phyloP scores from a whole-genome alignment of 2,888 invertebrate genomes.

The Drosophila macrospina region DNA sequence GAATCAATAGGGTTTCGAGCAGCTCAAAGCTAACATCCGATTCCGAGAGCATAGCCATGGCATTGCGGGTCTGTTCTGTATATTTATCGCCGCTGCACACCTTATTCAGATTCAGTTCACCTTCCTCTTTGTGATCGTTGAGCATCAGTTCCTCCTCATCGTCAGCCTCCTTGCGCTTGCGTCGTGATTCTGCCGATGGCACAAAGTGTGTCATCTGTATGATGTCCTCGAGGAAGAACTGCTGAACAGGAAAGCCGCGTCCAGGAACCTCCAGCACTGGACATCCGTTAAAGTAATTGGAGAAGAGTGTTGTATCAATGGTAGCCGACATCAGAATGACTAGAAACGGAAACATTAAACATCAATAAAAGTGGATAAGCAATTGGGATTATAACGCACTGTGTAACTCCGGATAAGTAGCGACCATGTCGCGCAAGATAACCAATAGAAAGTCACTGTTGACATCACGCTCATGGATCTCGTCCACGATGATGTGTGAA shows the following conservation, averaged over 20 bases:
- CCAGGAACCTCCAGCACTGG: conserved; percentile 95
- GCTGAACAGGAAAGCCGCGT: conserved; percentile 93
- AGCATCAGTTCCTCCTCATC: conserved; percentile 88
- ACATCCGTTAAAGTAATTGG: conserved; percentile 95
- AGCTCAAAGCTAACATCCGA: conserved; percentile 96
- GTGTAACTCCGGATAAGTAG: conserved; percentile 94
- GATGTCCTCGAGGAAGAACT: conserved; percentile 97
- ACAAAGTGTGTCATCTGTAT: conserved; percentile 94
- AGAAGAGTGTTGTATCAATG: conserved; percentile 96
- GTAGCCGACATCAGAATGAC: conserved; percentile 99
- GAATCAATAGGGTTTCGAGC: conserved; percentile 91
- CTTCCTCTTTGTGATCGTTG: conserved; percentile 88
- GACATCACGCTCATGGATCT: conserved; percentile 96
- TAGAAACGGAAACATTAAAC: conserved; percentile 2
- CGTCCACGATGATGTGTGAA: conserved; percentile 98
- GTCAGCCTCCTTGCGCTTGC: conserved; percentile 89
- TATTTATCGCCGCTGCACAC: conserved; percentile 86
- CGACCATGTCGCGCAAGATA: conserved; percentile 97
- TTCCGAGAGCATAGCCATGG: conserved; percentile 93
- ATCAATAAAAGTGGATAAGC: not conserved
- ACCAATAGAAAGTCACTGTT: conserved; percentile 98
- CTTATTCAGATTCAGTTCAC: conserved; percentile 92
- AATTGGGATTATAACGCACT: conserved; percentile 66
- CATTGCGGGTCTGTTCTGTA: conserved; percentile 88
- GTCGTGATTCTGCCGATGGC: conserved; percentile 90